phyloP scores from a whole-genome alignment of 2,888 invertebrate genomes.

The Ethmia dodecea region DNA sequence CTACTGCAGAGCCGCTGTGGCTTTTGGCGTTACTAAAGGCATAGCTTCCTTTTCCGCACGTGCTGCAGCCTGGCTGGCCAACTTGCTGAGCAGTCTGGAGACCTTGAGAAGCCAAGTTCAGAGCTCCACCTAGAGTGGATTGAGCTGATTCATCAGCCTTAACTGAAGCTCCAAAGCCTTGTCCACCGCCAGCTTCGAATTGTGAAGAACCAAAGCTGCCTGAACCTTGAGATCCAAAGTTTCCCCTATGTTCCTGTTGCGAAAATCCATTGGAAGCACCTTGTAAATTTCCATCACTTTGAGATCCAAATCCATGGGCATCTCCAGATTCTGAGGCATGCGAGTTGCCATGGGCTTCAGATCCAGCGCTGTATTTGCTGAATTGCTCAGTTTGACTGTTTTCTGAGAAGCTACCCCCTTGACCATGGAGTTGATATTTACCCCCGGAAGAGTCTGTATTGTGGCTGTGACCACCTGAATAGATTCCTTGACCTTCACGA shows the following conservation, averaged over 20 bases:
- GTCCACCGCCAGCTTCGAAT: too few species aligned
- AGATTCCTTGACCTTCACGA: too few species aligned
- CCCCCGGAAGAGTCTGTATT: too few species aligned
- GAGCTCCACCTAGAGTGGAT: conserved; percentile 42
- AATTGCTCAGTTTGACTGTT: too few species aligned
- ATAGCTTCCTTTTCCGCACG: conserved; percentile 53
- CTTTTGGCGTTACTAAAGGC: conserved; percentile 67
- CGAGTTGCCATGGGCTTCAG: not conserved
- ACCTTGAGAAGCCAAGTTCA: conserved; percentile 49
- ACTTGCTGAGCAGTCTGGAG: conserved; percentile 34
- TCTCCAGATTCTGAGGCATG: not conserved
- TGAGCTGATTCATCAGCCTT: conserved; percentile 24
- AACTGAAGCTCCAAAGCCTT: conserved; percentile 13
- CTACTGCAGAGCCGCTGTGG: conserved; percentile 51
- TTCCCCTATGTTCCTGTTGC: too few species aligned
- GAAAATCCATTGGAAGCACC: too few species aligned
- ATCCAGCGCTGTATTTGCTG: too few species aligned
- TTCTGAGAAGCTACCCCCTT: too few species aligned
- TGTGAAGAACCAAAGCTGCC: too few species aligned
- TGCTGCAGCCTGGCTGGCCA: conserved; percentile 38
- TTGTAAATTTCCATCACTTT: not conserved
- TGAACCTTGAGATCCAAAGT: too few species aligned
- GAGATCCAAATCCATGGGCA: not conserved
- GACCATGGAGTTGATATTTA: too few species aligned
- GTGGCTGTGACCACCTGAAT: too few species aligned